phyloP scores from a whole-genome alignment of 1,140 invertebrate species.

The Carposina sasakii region DNA sequence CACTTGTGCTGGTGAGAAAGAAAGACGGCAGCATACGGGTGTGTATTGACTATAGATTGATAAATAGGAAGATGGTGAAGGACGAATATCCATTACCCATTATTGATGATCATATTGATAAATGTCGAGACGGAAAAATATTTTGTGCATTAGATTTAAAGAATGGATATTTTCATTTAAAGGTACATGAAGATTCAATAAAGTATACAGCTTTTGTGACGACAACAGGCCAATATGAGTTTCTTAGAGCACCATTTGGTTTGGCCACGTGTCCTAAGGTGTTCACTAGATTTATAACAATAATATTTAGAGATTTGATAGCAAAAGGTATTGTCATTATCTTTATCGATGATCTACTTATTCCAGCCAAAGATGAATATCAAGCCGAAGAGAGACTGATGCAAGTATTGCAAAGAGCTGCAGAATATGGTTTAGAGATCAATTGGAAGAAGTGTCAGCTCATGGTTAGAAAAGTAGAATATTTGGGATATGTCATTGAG shows the following conservation, averaged over 20 bases:
- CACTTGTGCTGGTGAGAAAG: conserved; percentile 22
- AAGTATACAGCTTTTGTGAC: conserved; percentile 9
- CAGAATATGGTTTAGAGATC: conserved; percentile 1
- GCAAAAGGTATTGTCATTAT: background rate
- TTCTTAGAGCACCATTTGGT: conserved; percentile 5
- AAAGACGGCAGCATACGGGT: conserved; percentile 8
- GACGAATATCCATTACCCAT: conserved; percentile 8
- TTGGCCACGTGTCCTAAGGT: conserved; percentile 4
- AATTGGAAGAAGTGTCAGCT: conserved; percentile 2
- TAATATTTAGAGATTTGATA: background rate
- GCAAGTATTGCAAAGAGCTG: background rate
- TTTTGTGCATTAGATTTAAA: background rate
- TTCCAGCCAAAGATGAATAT: background rate
- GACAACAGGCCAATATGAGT: background rate
- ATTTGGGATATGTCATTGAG: background rate
- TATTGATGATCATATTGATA: conserved; percentile 1
- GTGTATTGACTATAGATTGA: conserved; percentile 18
- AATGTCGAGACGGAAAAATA: background rate
- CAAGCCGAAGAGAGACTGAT: background rate
- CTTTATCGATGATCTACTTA: conserved; percentile 4
- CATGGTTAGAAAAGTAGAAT: background rate
- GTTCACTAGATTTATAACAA: conserved; percentile 2
- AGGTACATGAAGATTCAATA: background rate
- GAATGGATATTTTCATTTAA: conserved; percentile 5
- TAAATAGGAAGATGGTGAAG: conserved; percentile 13